These are phyloP conservation scores for Limonius californicus DNA, from an alignment of 1,140 invertebrate genomes.

Conservation along the genomic window DNA sequence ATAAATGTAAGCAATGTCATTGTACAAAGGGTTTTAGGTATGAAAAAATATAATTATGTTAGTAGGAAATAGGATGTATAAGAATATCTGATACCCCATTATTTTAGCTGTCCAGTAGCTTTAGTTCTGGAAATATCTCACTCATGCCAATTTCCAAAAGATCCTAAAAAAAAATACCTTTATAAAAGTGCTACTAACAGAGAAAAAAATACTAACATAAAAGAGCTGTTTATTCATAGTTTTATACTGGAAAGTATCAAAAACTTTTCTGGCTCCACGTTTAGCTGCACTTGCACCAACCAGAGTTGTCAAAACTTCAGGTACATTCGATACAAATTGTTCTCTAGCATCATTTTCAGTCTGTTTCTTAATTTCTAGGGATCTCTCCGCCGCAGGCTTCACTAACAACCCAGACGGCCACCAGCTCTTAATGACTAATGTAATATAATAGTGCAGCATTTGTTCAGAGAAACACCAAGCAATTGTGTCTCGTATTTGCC, in stretches of 20 bases:
- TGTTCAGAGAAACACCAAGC: conserved; percentile 84
- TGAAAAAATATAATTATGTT: background rate
- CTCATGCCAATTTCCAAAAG: conserved; percentile 68
- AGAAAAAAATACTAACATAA: conserved; percentile 66
- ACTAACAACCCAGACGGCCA: conserved; percentile 79
- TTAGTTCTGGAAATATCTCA: conserved; percentile 69
- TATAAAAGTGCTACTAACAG: conserved; percentile 1
- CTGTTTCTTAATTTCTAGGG: conserved; percentile 66
- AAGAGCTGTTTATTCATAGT: conserved; percentile 87
- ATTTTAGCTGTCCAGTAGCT: background rate
- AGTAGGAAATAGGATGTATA: background rate
- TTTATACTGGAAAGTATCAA: conserved; percentile 81
- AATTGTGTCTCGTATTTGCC: conserved; percentile 84
- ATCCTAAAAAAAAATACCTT: conserved; percentile 58
- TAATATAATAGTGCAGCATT: conserved; percentile 85
- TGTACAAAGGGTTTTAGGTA: background rate
- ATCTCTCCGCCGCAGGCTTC: conserved; percentile 52
- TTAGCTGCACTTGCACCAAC: conserved; percentile 82
- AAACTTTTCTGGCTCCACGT: conserved; percentile 79
- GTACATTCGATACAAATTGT: conserved; percentile 68
- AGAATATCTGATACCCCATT: background rate
- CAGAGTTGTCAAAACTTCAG: conserved; percentile 75
- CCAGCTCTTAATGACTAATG: conserved; percentile 77
- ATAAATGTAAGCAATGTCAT: background rate
- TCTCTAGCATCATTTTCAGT: conserved; percentile 61